Percentiles rank a stretch among this genome's conserved stretches.
phyloP scores from a whole-genome alignment of 2,797 vertebrate genomes.

The Oryzias sinensis region DNA sequence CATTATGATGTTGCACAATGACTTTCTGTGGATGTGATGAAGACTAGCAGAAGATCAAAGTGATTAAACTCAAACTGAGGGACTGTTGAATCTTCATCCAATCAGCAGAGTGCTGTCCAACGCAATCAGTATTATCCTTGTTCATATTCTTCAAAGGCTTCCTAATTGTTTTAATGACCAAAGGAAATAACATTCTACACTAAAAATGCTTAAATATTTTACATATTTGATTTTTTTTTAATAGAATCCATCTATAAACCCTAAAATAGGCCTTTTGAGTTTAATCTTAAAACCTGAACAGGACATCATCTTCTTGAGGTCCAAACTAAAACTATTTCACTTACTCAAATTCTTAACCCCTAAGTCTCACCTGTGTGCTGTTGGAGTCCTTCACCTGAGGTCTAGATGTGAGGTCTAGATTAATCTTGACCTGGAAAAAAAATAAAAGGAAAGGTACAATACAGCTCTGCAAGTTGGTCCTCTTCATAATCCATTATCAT shows the following conservation, averaged over 20 bases:
- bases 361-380: constrained; percentile 20
- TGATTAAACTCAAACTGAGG: neutral
- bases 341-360: neutral
- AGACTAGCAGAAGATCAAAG: neutral
- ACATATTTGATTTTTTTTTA: too few relatives aligned
- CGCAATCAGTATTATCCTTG: too few relatives aligned
- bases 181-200: too few relatives aligned
- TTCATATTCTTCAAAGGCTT: too few relatives aligned
- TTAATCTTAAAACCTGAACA: too few relatives aligned
- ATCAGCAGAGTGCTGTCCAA: neutral
- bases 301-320: too few relatives aligned
- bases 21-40: neutral
- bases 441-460: neutral
- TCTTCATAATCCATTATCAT: neutral
- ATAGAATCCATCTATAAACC: too few relatives aligned
- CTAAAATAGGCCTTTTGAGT: too few relatives aligned
- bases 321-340: too few relatives aligned
- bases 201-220: too few relatives aligned
- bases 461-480: neutral
- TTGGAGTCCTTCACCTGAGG: neutral
- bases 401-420: constrained; percentile 3
- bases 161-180: too few relatives aligned
- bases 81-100: neutral
- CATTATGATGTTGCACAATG: neutral
- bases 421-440: constrained; percentile 8